Evolutionary conservation across 2,113 vertebrate species (phyloP).

Genomic region (Oreochromis aureus): DNA sequence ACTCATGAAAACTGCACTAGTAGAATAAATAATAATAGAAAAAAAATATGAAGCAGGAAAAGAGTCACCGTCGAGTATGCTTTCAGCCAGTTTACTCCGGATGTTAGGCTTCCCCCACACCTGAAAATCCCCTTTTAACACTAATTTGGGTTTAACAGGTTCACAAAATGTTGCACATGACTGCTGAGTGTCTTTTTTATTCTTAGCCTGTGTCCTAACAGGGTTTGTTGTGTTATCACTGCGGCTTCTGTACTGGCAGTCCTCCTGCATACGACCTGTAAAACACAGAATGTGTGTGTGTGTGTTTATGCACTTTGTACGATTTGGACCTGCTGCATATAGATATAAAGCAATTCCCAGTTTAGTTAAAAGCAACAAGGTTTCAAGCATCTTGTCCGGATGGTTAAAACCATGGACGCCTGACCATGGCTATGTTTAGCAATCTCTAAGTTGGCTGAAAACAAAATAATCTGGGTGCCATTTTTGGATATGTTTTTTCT

Average conservation of each 20-base stretch:
- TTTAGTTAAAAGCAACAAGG: constrained; percentile 25
- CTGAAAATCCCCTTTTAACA: background rate
- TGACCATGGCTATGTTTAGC: constrained; percentile 41
- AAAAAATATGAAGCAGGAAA: background rate
- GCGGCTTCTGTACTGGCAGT: constrained; percentile 11
- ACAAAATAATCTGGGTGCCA: constrained; percentile 37
- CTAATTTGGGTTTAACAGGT: background rate
- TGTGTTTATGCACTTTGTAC: background rate
- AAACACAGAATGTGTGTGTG: background rate
- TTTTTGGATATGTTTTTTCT: constrained; percentile 52
- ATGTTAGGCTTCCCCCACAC: background rate
- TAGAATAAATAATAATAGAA: background rate
- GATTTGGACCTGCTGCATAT: background rate
- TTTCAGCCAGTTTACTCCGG: background rate
- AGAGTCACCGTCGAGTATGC: background rate
- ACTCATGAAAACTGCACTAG: background rate
- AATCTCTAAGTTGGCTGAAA: constrained; percentile 20
- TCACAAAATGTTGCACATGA: background rate
- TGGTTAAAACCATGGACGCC: background rate
- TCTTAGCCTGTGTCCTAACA: constrained; percentile 7
- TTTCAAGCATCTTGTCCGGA: background rate
- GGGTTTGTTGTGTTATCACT: constrained; percentile 30
- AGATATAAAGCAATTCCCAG: background rate
- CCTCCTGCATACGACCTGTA: constrained; percentile 1
- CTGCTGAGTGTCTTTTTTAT: constrained; percentile 29